A percentile compares a stretch with the other conserved stretches of the same genome.
These are phyloP conservation scores for Synanceia verrucosa DNA, from an alignment of 2,797 vertebrate species.

Conservation along the genomic window DNA sequence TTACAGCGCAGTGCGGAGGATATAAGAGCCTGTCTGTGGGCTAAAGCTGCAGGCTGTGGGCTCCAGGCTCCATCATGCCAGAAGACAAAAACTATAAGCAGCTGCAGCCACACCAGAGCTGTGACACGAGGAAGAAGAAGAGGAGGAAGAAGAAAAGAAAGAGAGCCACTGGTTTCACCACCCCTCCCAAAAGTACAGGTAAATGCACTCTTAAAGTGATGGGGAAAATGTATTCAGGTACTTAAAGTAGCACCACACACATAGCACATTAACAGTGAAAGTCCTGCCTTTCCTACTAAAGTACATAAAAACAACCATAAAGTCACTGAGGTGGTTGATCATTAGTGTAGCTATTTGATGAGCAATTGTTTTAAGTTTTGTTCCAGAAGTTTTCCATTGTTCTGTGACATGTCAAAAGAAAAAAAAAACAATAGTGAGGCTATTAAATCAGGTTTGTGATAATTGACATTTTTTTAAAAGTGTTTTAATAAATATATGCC, in stretches of 20 bases:
- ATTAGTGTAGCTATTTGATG: no score
- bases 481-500: no score
- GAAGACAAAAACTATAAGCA: constrained; percentile 13
- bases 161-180: constrained; percentile 13
- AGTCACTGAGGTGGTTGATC: no score
- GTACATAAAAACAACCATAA: no score
- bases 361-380: no score
- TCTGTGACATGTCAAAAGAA: no score
- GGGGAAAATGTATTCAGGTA: neutral
- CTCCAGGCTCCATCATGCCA: constrained; percentile 31
- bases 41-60: neutral
- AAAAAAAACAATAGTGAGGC: no score
- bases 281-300: neutral
- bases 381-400: no score
- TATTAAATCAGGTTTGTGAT: no score
- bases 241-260: neutral
- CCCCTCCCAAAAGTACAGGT: constrained; percentile 50
- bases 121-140: constrained; percentile 33
- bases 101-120: neutral
- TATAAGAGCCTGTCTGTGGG: neutral
- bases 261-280: neutral
- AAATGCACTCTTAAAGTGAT: neutral
- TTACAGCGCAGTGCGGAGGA: neutral
- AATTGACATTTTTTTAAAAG: no score
- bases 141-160: constrained; percentile 54